phyloP scores from a whole-genome alignment of 2,888 invertebrate species.

The Clistopyga incitator region DNA sequence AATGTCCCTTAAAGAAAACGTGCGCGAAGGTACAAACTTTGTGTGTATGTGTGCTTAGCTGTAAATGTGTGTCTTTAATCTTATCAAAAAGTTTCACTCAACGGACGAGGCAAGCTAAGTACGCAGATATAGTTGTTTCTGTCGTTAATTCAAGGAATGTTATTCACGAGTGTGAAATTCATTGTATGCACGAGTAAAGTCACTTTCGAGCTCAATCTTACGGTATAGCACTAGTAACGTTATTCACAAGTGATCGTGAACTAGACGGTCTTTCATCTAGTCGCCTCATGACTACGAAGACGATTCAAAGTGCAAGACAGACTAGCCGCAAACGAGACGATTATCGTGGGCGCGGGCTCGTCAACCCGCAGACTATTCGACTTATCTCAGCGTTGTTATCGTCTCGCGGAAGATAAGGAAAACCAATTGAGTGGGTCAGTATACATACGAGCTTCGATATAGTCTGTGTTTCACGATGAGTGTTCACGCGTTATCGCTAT shows the following conservation, averaged over 20 bases:
- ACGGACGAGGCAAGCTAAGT: slow-evolving; percentile 18
- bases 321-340: slow-evolving; percentile 45
- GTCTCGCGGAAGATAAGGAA: slow-evolving; percentile 51
- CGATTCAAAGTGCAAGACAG: slow-evolving; percentile 8
- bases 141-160: not conserved
- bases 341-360: slow-evolving; percentile 6
- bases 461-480: not conserved
- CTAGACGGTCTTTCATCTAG: slow-evolving; percentile 54
- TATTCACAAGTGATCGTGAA: slow-evolving; percentile 55
- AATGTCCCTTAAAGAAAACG: not conserved
- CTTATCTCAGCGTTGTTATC: slow-evolving; percentile 56
- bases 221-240: slow-evolving; percentile 60
- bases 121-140: not conserved
- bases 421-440: slow-evolving; percentile 64
- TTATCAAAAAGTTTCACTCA: slow-evolving; percentile 50
- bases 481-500: not conserved
- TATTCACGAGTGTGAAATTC: not conserved
- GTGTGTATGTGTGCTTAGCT: not conserved
- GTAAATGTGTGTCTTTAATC: slow-evolving; percentile 20
- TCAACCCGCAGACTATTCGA: slow-evolving; percentile 30
- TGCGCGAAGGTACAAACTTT: slow-evolving; percentile 35
- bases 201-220: slow-evolving; percentile 53
- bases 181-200: not conserved
- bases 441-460: slow-evolving; percentile 24
- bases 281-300: slow-evolving; percentile 59